Evolutionary conservation across 37 sponge, comb jelly and placozoan genomes (phyloP), one percentile per base, ranked within the genome.

Genomic region (Chondrilla cf. caribensis): DNA sequence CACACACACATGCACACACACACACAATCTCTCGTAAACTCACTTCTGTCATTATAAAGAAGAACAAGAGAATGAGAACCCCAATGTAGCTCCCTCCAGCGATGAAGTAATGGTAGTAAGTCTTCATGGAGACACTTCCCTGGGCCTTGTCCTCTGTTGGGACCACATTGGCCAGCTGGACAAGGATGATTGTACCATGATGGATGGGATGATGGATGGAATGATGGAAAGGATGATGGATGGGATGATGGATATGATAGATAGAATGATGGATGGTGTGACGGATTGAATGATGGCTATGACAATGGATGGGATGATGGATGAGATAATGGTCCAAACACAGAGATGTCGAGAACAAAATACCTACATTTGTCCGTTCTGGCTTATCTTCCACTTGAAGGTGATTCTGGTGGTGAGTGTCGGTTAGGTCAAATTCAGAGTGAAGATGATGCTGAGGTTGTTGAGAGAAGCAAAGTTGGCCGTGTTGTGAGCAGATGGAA

Each of bases 31-130:
- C n/a, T n/a, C n/a, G n/a, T n/a, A n/a, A n/a, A n/a, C 82, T 76
- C 71, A 90, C 91, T 80, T 90, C 91, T 75, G 80, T 78, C 19
- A 86, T 29, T 0, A 90, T 2, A 24, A 90, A 86, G 7, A 84
- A 26, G 0, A 84, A 9, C 28, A 86, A 5, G 22, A 84, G 32
- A 2, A 58, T 32, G 19, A 68, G 21, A 37, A 84, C 8, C 1
- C 83, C 60, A 7, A 80, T 21, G 65, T 80, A 60, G 39, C 62
- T 39, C 2, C 43, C 62, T 39, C 81, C 81, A 9, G 60, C 81
- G 15, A 22, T 58, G 28, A 80, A 60, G 65, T 80, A 80, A 4
- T 60, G 21, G 38, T 62, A 60, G 62, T 80, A 80, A 6, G 65
- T 80, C 32, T 38, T 80, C 64, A 60, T 24, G 36, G 81, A 38